Evolutionary conservation across 2,888 invertebrate species (phyloP).

Genomic region (Homarus gammarus): DNA sequence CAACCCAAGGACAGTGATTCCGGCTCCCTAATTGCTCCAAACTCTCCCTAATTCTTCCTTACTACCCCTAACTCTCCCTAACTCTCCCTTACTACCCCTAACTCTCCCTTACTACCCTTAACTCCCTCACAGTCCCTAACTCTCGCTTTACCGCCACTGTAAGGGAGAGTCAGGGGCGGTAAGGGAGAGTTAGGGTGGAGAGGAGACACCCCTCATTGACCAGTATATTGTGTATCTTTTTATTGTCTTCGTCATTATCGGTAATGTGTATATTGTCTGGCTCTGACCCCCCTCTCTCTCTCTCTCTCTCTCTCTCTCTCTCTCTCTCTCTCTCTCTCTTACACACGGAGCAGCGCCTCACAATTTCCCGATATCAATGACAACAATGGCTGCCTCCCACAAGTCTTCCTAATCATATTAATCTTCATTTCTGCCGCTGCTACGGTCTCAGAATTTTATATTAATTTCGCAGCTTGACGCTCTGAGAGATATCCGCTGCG

Average conservation of each 20-base stretch:
- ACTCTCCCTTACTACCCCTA: too few relatives aligned
- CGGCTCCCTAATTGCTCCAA: too few relatives aligned
- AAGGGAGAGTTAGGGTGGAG: too few relatives aligned
- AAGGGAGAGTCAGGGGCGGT: too few relatives aligned
- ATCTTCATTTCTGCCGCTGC: conserved; percentile 56
- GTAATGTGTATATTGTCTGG: not conserved
- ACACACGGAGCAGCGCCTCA: not conserved
- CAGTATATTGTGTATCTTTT: not conserved
- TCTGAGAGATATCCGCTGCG: conserved; percentile 51
- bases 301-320: too few relatives aligned
- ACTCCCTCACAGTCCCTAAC: too few relatives aligned
- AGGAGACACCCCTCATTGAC: not conserved
- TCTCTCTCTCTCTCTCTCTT: not conserved
- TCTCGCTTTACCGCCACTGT: too few relatives aligned
- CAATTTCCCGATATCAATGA: conserved; percentile 36
- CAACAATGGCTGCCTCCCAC: conserved; percentile 54
- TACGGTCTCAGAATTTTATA: conserved; percentile 56
- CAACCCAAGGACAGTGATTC: too few relatives aligned
- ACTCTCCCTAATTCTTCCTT: too few relatives aligned
- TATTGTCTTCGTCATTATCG: not conserved
- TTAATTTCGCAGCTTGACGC: conserved; percentile 65
- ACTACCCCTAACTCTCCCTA: too few relatives aligned
- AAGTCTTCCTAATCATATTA: conserved; percentile 53
- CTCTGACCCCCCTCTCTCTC: not conserved
- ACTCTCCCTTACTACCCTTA: too few relatives aligned